Evolutionary conservation across 2,888 invertebrate genomes (phyloP).

Genomic region (Melitaea athalia): DNA sequence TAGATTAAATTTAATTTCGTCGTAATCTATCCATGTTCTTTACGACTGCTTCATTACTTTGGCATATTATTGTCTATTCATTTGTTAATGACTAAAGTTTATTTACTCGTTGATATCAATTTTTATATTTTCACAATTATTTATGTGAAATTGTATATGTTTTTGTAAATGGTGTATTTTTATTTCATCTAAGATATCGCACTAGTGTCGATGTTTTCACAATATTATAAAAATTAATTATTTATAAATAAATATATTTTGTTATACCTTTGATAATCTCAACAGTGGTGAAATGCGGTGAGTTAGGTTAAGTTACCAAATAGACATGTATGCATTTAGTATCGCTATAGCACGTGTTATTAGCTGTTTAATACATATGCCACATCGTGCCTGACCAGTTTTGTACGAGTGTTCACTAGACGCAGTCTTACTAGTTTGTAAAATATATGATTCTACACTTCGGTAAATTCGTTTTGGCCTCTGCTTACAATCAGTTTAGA

Average conservation of each 20-base stretch:
- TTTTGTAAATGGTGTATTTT: slow-evolving; percentile 8
- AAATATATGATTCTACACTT: background rate
- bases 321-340: slow-evolving; percentile 74
- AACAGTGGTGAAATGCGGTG: slow-evolving; percentile 35
- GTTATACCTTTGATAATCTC: slow-evolving; percentile 23
- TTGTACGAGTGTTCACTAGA: slow-evolving; percentile 50
- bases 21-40: slow-evolving; percentile 56
- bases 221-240: slow-evolving; percentile 20
- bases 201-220: slow-evolving; percentile 3
- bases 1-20: slow-evolving; percentile 53
- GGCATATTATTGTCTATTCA: slow-evolving; percentile 51
- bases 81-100: slow-evolving; percentile 45
- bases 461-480: background rate
- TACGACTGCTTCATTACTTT: slow-evolving; percentile 47
- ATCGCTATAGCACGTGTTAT: slow-evolving; percentile 52
- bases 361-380: slow-evolving; percentile 53
- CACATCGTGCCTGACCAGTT: slow-evolving; percentile 73
- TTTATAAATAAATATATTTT: slow-evolving; percentile 25
- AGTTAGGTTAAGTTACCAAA: slow-evolving; percentile 69
- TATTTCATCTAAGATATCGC: slow-evolving; percentile 18
- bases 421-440: slow-evolving; percentile 44
- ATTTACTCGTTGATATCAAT: slow-evolving; percentile 44
- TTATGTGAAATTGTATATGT: slow-evolving; percentile 23
- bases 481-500: background rate
- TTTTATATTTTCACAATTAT: slow-evolving; percentile 27